Percentiles rank a stretch among this genome's conserved stretches.
Evolutionary conservation across 1,140 invertebrate species (phyloP).

Genomic region (Pygmarrhopalites habei): DNA sequence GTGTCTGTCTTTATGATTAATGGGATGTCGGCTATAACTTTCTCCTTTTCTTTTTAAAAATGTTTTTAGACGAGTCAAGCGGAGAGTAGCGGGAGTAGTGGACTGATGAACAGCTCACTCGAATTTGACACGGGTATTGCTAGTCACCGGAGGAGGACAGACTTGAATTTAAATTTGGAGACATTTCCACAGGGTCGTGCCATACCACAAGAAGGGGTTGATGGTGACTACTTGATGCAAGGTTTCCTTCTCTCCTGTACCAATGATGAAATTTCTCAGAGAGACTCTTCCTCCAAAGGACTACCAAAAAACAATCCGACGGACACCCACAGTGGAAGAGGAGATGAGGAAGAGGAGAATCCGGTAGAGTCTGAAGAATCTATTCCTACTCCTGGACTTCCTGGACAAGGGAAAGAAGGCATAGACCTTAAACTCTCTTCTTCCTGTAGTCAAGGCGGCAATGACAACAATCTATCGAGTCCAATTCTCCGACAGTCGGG

Average conservation of each 20-base stretch:
- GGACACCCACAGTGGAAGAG: background rate
- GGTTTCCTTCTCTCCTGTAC: conserved; percentile 59
- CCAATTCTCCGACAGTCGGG: no score
- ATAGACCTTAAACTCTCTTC: no score
- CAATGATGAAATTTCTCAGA: background rate
- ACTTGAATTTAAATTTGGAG: conserved; percentile 36
- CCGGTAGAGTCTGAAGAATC: background rate
- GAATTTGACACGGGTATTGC: no score
- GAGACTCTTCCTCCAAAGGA: background rate
- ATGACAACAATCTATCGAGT: conserved; percentile 1
- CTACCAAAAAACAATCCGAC: background rate
- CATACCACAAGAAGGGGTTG: conserved; percentile 42
- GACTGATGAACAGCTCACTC: no score
- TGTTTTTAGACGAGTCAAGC: no score
- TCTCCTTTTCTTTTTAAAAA: no score
- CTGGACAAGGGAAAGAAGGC: no score
- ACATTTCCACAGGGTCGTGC: conserved; percentile 40
- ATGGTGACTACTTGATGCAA: conserved; percentile 63
- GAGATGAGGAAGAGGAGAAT: background rate
- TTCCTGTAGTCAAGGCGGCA: no score
- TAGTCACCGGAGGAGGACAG: conserved; percentile 1
- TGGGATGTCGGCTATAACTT: no score
- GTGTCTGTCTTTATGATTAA: no score
- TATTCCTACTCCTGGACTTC: no score
- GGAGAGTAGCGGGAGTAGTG: no score